phyloP scores from a whole-genome alignment of 2,797 vertebrate genomes.

The Scyliorhinus canicula region DNA sequence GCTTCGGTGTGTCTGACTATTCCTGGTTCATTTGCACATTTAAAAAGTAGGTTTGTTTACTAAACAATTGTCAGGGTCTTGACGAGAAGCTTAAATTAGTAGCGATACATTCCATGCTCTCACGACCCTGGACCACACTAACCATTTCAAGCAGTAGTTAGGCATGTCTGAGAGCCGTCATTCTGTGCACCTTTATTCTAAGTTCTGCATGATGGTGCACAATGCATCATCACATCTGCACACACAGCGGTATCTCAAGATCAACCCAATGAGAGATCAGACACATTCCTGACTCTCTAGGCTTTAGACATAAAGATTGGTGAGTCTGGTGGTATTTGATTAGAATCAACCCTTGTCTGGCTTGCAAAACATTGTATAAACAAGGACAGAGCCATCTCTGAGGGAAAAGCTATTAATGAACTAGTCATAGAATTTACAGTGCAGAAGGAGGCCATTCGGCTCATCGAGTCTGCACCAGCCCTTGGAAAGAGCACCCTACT shows the following conservation, averaged over 20 bases:
- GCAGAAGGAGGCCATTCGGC: too few relatives aligned
- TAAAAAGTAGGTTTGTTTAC: not conserved
- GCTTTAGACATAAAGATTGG: not conserved
- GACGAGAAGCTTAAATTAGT: not conserved
- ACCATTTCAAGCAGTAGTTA: not conserved
- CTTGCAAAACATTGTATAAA: not conserved
- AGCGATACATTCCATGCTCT: not conserved
- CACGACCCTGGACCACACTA: not conserved
- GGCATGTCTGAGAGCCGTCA: not conserved
- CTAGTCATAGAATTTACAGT: too few relatives aligned
- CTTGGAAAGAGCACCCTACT: too few relatives aligned
- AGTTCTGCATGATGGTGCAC: not conserved
- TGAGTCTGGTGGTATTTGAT: not conserved
- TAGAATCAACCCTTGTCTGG: not conserved
- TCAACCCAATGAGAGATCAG: not conserved
- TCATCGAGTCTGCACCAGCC: too few relatives aligned
- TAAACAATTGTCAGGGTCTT: not conserved
- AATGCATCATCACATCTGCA: not conserved
- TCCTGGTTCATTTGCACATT: not conserved
- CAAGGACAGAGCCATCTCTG: not conserved
- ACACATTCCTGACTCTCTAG: not conserved
- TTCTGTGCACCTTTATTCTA: not conserved
- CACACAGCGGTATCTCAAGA: not conserved
- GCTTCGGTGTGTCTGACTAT: not conserved
- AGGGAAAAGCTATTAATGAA: not conserved